phyloP scores from a whole-genome alignment of 2,888 invertebrate species.

The Ariolimax columbianus region DNA sequence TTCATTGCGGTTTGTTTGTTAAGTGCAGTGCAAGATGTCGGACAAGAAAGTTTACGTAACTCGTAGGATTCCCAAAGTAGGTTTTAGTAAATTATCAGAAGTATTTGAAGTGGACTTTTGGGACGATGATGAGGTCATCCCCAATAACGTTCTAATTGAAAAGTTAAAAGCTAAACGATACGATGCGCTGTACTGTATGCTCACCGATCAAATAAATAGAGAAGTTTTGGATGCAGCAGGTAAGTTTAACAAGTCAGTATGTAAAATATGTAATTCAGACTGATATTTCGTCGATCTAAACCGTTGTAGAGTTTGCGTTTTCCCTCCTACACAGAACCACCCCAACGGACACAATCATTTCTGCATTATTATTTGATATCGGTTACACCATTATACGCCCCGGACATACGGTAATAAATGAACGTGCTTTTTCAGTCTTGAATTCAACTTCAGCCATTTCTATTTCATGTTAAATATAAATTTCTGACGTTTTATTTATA shows the following conservation, averaged over 20 bases:
- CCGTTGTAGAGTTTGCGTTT: no score
- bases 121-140: slow-evolving; percentile 59
- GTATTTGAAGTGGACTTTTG: slow-evolving; percentile 60
- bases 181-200: slow-evolving; percentile 87
- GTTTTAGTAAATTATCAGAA: slow-evolving; percentile 57
- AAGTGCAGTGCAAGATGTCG: slow-evolving; percentile 24
- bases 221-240: slow-evolving; percentile 86
- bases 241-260: slow-evolving; percentile 67
- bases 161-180: slow-evolving; percentile 83
- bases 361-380: no score
- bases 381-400: no score
- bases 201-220: slow-evolving; percentile 89
- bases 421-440: no score
- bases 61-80: slow-evolving; percentile 62
- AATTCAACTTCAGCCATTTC: no score
- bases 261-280: not conserved
- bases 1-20: slow-evolving; percentile 21
- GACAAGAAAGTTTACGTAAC: slow-evolving; percentile 65
- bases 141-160: slow-evolving; percentile 81
- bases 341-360: no score
- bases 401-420: no score
- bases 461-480: no score
- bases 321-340: no score
- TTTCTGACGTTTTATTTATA: no score
- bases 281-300: no score